A percentile compares a stretch with the other conserved stretches of the same genome.
These are phyloP conservation scores for Lasiommata megera DNA, from an alignment of 2,888 invertebrate genomes.

Conservation along the genomic window DNA sequence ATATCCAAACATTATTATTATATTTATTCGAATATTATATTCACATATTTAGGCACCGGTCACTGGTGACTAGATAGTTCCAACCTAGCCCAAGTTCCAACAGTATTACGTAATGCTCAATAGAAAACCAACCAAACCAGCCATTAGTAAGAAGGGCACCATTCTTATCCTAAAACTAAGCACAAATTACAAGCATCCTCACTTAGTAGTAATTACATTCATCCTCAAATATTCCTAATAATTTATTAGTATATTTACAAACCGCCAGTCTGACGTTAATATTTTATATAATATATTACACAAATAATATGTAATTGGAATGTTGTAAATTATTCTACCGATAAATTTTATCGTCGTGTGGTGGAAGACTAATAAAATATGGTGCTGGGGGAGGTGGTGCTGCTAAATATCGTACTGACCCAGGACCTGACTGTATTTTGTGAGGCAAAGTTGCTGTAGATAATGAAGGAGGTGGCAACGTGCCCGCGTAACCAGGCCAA, in stretches of 20 bases:
- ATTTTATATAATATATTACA: constrained; percentile 14
- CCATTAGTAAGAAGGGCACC: constrained; percentile 15
- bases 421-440: constrained; percentile 81
- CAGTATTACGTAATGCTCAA: background rate
- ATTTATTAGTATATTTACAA: constrained; percentile 32
- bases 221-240: constrained; percentile 21
- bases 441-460: constrained; percentile 85
- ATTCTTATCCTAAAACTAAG: constrained; percentile 22
- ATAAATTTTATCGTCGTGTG: constrained; percentile 84
- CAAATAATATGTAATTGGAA: constrained; percentile 2
- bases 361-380: constrained; percentile 83
- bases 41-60: constrained; percentile 27
- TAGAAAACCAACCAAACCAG: background rate
- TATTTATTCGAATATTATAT: background rate
- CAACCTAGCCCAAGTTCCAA: constrained; percentile 42
- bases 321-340: constrained; percentile 60
- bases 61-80: constrained; percentile 53
- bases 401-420: constrained; percentile 76
- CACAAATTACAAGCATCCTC: constrained; percentile 34
- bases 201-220: constrained; percentile 13
- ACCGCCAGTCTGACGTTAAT: constrained; percentile 17
- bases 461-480: constrained; percentile 80
- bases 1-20: background rate
- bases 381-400: constrained; percentile 85
- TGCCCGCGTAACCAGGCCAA: constrained; percentile 82